These are phyloP conservation scores for Cacoxenus indagator DNA, from an alignment of 2,888 invertebrate genomes.

Conservation along the genomic window DNA sequence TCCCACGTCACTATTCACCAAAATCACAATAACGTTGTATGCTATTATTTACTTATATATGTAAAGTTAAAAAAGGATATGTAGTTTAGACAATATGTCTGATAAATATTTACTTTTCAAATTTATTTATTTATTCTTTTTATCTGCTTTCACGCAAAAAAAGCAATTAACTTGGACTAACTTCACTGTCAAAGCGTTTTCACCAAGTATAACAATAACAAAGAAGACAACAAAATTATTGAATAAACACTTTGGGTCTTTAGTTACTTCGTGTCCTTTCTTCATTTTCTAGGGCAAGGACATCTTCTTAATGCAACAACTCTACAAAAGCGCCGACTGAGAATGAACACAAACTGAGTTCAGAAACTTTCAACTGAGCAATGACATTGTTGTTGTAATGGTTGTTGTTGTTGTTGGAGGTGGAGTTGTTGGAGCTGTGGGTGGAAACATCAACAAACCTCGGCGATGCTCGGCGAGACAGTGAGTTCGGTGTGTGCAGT, in stretches of 20 bases:
- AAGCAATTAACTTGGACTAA: neutral
- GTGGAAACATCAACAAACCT: slow-evolving; percentile 5
- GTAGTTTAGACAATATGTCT: no score
- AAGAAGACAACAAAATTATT: neutral
- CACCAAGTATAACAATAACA: neutral
- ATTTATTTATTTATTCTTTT: no score
- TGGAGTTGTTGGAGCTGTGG: neutral
- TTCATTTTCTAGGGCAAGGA: slow-evolving; percentile 46
- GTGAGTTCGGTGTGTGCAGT: slow-evolving; percentile 17
- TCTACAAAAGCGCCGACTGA: slow-evolving; percentile 18
- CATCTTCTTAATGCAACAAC: slow-evolving; percentile 35
- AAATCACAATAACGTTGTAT: no score
- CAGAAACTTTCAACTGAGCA: slow-evolving; percentile 43
- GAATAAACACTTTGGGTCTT: slow-evolving; percentile 34
- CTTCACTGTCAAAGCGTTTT: neutral
- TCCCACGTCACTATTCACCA: no score
- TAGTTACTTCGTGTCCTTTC: slow-evolving; percentile 39
- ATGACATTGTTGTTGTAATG: neutral
- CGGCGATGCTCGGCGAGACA: slow-evolving; percentile 21
- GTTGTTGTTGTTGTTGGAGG: neutral
- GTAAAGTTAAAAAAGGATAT: no score
- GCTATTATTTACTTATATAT: no score
- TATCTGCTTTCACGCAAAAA: no score
- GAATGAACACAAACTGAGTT: slow-evolving; percentile 22
- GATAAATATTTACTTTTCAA: no score